Conservation (phyloP, 2,888 invertebrate genomes). For the Eumerus sabulonum region DNA sequence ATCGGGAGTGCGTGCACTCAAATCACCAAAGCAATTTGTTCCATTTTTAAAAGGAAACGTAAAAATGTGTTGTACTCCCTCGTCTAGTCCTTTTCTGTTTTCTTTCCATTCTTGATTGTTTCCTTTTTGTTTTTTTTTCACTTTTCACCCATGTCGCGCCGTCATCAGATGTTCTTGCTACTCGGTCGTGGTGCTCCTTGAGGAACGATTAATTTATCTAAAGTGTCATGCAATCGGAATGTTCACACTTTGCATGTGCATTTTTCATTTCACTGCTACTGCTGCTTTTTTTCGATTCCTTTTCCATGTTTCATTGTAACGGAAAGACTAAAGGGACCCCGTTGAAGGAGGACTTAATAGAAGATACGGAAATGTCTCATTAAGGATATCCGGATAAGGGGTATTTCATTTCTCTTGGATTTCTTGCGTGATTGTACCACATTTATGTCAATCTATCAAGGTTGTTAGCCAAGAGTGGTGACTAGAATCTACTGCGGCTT, state of each 20-base stretch:
- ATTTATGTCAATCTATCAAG: too few species aligned
- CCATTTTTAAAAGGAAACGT: conserved; percentile 42
- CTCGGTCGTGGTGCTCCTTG: conserved; percentile 36
- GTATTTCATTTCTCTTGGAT: too few species aligned
- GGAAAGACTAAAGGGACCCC: neutral
- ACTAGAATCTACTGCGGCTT: too few species aligned
- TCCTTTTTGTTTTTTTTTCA: neutral
- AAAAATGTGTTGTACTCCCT: conserved; percentile 25
- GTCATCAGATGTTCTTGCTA: conserved; percentile 31
- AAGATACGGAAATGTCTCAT: too few species aligned
- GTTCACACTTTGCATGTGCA: conserved; percentile 60
- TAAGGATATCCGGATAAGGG: too few species aligned
- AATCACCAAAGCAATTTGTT: conserved; percentile 62
- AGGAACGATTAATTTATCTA: conserved; percentile 62
- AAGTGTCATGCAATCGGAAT: conserved; percentile 67
- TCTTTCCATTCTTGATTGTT: neutral
- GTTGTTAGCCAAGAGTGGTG: too few species aligned
- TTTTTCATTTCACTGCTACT: conserved; percentile 12
- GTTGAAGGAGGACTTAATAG: conserved; percentile 1
- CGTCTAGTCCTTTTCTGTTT: conserved; percentile 6
- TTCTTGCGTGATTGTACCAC: too few species aligned
- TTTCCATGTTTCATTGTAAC: too few species aligned
- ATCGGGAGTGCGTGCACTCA: conserved; percentile 52
- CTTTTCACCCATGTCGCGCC: conserved; percentile 1
- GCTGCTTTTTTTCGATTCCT: neutral